Evolutionary conservation across 2,113 vertebrate species (phyloP).

Genomic region (Bostrychus sinensis): DNA sequence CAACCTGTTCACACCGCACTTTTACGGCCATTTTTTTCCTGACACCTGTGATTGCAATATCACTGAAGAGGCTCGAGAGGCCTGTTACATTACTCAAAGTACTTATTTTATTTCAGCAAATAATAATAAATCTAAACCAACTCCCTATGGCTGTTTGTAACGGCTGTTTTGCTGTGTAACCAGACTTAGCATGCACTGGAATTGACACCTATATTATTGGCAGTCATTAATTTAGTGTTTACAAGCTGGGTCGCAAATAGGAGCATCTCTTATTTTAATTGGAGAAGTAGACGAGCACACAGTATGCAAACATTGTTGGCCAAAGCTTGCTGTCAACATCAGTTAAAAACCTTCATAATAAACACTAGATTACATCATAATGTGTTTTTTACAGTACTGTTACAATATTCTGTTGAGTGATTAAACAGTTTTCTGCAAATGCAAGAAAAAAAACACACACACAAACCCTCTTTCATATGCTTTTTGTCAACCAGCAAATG

Average conservation of each 20-base stretch:
- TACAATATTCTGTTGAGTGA: too few relatives aligned
- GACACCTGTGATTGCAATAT: conserved; percentile 45
- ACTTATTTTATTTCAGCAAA: neutral
- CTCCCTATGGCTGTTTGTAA: neutral
- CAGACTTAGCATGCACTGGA: neutral
- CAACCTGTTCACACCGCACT: conserved; percentile 13
- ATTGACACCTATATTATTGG: conserved; percentile 8
- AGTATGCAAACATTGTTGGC: neutral
- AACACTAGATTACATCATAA: too few relatives aligned
- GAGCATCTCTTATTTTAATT: conserved; percentile 2
- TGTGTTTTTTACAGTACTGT: too few relatives aligned
- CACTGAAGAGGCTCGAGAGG: neutral
- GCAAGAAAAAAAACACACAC: too few relatives aligned
- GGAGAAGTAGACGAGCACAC: neutral
- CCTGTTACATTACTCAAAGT: neutral
- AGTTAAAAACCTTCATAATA: too few relatives aligned
- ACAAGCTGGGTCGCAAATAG: neutral
- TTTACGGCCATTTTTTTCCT: conserved; percentile 9
- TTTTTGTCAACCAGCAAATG: too few relatives aligned
- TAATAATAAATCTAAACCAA: neutral
- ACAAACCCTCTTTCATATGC: too few relatives aligned
- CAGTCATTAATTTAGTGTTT: conserved; percentile 1
- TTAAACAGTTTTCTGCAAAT: too few relatives aligned
- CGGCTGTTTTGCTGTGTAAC: neutral
- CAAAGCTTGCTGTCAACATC: too few relatives aligned